phyloP scores from a whole-genome alignment of 2,888 invertebrate genomes.

The Scaptodrosophila latifasciaeformis region DNA sequence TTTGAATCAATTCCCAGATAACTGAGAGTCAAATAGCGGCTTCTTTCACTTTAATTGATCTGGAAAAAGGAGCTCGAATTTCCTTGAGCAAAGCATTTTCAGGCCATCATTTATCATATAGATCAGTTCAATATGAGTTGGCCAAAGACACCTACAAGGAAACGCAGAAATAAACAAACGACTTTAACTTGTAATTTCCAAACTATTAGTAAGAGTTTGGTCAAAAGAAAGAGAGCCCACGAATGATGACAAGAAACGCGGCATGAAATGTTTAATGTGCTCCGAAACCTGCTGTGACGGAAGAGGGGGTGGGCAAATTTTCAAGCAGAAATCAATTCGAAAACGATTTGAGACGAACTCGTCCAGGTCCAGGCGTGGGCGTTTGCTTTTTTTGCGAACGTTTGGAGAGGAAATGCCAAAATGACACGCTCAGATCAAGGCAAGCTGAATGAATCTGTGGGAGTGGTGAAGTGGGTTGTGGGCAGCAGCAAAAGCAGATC shows the following conservation, averaged over 20 bases:
- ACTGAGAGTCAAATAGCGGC: no score
- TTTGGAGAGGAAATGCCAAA: slow-evolving; percentile 66
- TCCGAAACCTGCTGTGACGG: slow-evolving; percentile 8
- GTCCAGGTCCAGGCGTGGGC: not conserved
- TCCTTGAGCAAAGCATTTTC: no score
- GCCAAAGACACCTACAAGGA: slow-evolving; percentile 21
- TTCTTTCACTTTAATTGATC: no score
- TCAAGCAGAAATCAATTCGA: slow-evolving; percentile 66
- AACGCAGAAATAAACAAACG: slow-evolving; percentile 32
- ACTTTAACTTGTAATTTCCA: slow-evolving; percentile 62
- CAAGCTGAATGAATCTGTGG: slow-evolving; percentile 7
- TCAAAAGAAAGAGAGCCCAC: not conserved
- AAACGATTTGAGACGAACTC: slow-evolving; percentile 60
- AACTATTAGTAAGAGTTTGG: slow-evolving; percentile 61
- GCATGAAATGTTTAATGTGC: slow-evolving; percentile 49
- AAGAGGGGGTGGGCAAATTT: slow-evolving; percentile 55
- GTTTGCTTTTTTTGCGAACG: no score
- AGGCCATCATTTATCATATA: no score
- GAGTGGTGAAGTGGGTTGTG: not conserved
- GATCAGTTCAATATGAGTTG: not conserved
- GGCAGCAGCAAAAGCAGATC: slow-evolving; percentile 8
- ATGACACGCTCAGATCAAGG: slow-evolving; percentile 55
- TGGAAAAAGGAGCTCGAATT: no score
- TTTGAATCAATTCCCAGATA: no score
- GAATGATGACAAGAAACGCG: slow-evolving; percentile 56